Base-by-base conservation (phyloP, 1,140 invertebrate species). In the Hylyphantes graminicola region DNA sequence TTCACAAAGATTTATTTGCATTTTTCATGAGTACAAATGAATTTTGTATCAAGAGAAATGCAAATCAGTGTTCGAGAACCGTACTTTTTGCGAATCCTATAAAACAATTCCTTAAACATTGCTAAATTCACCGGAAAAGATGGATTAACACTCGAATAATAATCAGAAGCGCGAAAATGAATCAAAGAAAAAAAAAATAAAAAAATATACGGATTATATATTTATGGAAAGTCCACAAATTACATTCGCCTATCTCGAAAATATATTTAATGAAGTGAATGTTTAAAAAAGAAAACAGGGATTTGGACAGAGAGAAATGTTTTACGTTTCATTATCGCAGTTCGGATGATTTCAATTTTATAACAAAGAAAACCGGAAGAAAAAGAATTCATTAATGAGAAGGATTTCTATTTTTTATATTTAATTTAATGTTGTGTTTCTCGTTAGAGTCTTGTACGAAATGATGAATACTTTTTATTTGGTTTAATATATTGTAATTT, bases 211-310 rank as follows among this genome's bases (percentile, higher is more conserved):
- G 72, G 72, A 74, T 74, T 74, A 55, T 74, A 50, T 17, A 35
- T 57, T 74, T 53, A 61, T 57, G 59, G 53, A 57, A 70, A 57
- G 53, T 74, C 53, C 53, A 21, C 72, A 74, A 74, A 74, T 74
- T 74, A n/a, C 72, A 74, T 74, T 74, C 72, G 35, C 59, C 53
- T 74, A 48, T 74, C 72, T 59, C 35, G 35, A 17, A 51, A 74
- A 13, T 74, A 19, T 21, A 74, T 74, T 74, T 74, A 74, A 74
- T 74, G 72, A 74, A 74, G 72, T 74, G 72, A 55, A 74, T 74
- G 55, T 57, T 57, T 57, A 17, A 57, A 35, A 57, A 15, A 53
- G 35, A 21, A 15, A 35, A 53, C 53, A 21, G 53, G 54, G 50
- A 53, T 65, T 74, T 57, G 21, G 19, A 17, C n/a, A 48, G 51